These are phyloP conservation scores for Ophiothrix spiculata DNA, from an alignment of 35 echinoderm and acorn worm species.

Conservation along the genomic window DNA sequence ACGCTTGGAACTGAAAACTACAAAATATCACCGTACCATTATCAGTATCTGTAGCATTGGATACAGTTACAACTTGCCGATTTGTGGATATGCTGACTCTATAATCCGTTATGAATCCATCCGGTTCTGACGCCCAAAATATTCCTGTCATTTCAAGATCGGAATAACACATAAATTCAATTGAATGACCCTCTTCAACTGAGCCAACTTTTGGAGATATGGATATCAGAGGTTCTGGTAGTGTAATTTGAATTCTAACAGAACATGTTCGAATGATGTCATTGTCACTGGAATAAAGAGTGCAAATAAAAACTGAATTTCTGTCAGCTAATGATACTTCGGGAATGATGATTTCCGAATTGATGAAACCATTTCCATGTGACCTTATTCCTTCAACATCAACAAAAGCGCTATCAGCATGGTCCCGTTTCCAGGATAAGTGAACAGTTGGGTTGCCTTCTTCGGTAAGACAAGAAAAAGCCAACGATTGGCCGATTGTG, in stretches of 20 bases:
- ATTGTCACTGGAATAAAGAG: background rate
- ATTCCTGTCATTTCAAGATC: background rate
- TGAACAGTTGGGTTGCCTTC: background rate
- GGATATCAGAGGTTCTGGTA: background rate
- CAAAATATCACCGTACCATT: background rate
- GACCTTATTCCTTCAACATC: background rate
- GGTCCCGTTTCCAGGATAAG: background rate
- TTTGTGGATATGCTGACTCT: background rate
- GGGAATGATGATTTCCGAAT: background rate
- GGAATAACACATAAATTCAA: background rate
- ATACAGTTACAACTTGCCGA: background rate
- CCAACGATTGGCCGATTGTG: background rate
- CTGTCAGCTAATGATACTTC: background rate
- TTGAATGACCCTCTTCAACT: background rate
- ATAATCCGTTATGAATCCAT: background rate
- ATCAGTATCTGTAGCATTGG: background rate
- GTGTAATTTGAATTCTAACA: background rate
- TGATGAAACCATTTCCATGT: background rate
- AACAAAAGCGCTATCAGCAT: background rate
- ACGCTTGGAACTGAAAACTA: background rate
- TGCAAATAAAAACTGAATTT: background rate
- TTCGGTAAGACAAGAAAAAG: background rate
- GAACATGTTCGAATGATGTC: background rate
- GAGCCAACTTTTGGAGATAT: background rate
- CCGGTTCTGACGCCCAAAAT: background rate